Evolutionary conservation across 2,797 vertebrate genomes (phyloP), one percentile per base, ranked within the genome.

Genomic region (Pangasius macronema): DNA sequence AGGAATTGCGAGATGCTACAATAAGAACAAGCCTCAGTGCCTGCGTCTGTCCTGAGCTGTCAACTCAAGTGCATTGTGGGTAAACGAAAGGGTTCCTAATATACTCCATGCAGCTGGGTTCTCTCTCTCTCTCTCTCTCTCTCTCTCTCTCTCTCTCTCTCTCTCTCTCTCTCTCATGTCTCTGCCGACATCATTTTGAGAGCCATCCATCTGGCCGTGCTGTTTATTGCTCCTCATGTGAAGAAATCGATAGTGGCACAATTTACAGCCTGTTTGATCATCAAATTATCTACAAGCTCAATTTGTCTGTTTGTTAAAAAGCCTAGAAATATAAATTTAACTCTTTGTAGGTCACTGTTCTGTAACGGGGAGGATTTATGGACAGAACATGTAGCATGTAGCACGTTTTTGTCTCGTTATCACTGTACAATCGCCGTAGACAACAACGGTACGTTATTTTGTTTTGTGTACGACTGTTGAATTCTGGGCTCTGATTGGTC

Each of bases 71-170:
- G 83, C 67, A 70, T n/a, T 70, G 53, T 76, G 55, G 82, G 77
- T 86, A 85, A 88, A 82, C 86, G 68, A 59, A 88, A 84, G 82
- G 30, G 27, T 42, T 55, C 84, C 24, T 87, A 77, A 87, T 84
- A 82, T 51, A 88, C 79, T 87, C 72, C 39, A 24, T 75, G 70
- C 81, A 83, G 70, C 85, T 75, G 83, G 79, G 77, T 85, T 65
- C 61, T 81, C 61, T 70, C 61, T 36, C 4, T 72, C 10, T 3
- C 5, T 14, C 7, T 70, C 33, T 36, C 16, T 68, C 33, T 65
- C 49, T 84, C 59, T 83, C 70, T 36, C 73, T 55, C 73, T 55
- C 42, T 77, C 57, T 57, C 18, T 70, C 20, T 68, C 67, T 36
- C 67, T 9, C 33, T 36, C 33, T 73, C 53, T 83, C 65, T 84